Conservation (phyloP, 2,113 vertebrate genomes). For the Scortum barcoo region DNA sequence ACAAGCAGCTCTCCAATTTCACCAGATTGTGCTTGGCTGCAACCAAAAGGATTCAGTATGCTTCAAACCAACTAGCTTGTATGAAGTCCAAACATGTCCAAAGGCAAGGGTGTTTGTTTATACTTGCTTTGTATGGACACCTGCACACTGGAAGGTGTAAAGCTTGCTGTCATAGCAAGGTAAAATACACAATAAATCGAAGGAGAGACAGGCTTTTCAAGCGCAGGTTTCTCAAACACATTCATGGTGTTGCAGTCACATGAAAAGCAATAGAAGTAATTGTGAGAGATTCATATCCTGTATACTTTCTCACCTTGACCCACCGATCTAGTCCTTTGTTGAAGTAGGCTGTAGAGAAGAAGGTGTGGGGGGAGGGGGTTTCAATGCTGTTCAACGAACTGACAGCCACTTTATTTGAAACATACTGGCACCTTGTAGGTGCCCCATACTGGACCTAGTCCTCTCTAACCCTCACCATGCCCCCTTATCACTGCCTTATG, state of each 20-base stretch:
- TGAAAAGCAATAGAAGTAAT: not conserved
- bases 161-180: not conserved
- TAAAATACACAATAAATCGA: not conserved
- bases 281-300: not conserved
- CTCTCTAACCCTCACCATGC: not conserved
- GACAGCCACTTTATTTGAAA: constrained; percentile 33
- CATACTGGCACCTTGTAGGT: constrained; percentile 34
- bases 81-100: not conserved
- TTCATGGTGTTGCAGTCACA: not conserved
- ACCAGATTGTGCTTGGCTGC: constrained; percentile 29
- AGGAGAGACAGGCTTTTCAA: too few species aligned
- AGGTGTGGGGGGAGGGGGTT: not conserved
- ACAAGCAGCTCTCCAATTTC: constrained; percentile 16
- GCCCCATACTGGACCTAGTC: not conserved
- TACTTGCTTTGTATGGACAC: not conserved
- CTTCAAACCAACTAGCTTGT: constrained; percentile 32
- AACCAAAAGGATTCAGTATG: constrained; percentile 34
- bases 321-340: not conserved
- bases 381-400: not conserved
- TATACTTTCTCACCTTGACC: not conserved
- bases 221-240: not conserved
- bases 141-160: not conserved
- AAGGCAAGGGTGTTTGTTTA: not conserved
- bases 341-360: not conserved
- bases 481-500: constrained; percentile 30